Evolutionary conservation across 2,113 vertebrate genomes (phyloP).

Genomic region (Dasyprocta punctata): DNA sequence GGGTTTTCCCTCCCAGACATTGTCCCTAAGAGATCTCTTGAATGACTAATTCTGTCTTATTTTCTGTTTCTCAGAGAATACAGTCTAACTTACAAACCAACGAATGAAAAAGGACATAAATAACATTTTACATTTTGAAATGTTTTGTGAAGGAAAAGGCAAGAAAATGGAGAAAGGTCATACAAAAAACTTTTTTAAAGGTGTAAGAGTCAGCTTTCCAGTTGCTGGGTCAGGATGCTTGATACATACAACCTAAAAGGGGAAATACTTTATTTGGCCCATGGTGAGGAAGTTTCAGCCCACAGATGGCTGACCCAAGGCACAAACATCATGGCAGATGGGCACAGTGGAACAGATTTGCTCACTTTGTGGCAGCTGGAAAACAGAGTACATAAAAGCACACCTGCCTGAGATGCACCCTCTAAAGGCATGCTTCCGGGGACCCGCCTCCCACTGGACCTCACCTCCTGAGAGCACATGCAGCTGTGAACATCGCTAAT

Average conservation of each 20-base stretch:
- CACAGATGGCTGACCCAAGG: background rate
- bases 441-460: background rate
- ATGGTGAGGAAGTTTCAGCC: background rate
- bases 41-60: background rate
- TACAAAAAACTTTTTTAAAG: background rate
- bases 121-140: background rate
- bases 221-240: background rate
- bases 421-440: no score
- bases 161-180: background rate
- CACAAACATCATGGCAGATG: background rate
- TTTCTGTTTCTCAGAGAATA: background rate
- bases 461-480: background rate
- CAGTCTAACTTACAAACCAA: background rate
- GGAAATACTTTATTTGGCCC: background rate
- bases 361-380: background rate
- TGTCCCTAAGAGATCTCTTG: background rate
- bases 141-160: background rate
- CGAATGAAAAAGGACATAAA: background rate
- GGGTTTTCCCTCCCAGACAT: background rate
- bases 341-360: background rate
- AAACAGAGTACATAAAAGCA: background rate
- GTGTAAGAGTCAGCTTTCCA: background rate
- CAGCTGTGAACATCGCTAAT: background rate
- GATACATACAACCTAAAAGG: background rate
- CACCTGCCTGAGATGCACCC: background rate